Base-by-base conservation (phyloP, 2,888 invertebrate species). In the Tetragnatha montana region DNA sequence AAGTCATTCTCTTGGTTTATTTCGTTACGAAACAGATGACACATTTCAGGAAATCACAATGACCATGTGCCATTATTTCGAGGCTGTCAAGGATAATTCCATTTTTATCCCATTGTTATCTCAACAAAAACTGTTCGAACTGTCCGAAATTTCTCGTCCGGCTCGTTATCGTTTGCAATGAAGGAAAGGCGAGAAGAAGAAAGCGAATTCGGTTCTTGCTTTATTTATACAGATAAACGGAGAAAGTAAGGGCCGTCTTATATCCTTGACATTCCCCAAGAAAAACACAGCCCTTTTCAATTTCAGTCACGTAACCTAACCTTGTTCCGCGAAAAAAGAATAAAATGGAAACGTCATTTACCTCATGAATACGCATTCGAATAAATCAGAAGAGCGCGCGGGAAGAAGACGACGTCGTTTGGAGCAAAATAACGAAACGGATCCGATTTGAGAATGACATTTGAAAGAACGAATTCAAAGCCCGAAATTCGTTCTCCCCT, bases 351-450 rank as follows among this genome's bases (percentile, higher is more conserved):
- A 75, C 49, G 49, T 75, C 75, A 75, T n/a, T 49, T 49, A 47
- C 75, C 17, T 75, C 75, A 75, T 75, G 75, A 75, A 75, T 75
- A 75, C 49, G 75, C n/a, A 47, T 4, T 10, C n/a, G 49, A 75
- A 75, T 75, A 75, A n/a, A 75, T 75, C 75, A 75, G 49, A 60
- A 10, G 17, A 60, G 17, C 12, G 8, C 75, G 50, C 49, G 49
- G 49, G 75, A 75, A 47, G 47, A n/a, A 47, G 47, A n/a, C 35
- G 47, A 60, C 17, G 60, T 60, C 60, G 60, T 60, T 60, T 10
- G 8, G 60, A 17, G 60, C 12, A 60, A 60, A 60, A 60, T 60
- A 60, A 60, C 60, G 60, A 60, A 60, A 60, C 60, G 60, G 12
- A 49, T 75, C 49, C 49, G 47, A 75, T 75, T 75, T 47, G 75